Evolutionary conservation across 2,888 invertebrate genomes (phyloP).

Genomic region (Ectropis crepuscularia): DNA sequence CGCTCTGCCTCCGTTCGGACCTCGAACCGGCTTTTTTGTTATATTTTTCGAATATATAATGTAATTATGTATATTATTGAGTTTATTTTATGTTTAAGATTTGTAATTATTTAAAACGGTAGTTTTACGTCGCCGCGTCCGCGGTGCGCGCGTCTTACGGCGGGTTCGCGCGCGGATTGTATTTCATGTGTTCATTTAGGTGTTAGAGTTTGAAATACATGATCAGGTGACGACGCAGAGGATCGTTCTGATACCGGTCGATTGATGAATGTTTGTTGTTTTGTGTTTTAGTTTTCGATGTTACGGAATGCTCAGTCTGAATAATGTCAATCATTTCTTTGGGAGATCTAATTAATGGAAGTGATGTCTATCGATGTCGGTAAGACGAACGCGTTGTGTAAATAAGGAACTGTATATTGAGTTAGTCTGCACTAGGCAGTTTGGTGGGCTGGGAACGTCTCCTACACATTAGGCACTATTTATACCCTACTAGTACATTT

Average conservation of each 20-base stretch:
- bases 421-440: constrained; percentile 19
- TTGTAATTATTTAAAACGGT: constrained; percentile 80
- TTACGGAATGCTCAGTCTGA: constrained; percentile 78
- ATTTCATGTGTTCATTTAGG: constrained; percentile 84
- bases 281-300: constrained; percentile 79
- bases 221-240: constrained; percentile 66
- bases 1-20: constrained; percentile 42
- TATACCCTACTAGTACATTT: constrained; percentile 2
- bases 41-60: constrained; percentile 81
- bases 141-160: constrained; percentile 53
- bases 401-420: constrained; percentile 35
- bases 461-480: background rate
- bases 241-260: constrained; percentile 69
- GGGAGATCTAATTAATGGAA: constrained; percentile 54
- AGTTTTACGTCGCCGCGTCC: constrained; percentile 65
- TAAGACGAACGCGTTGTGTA: constrained; percentile 46
- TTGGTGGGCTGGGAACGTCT: constrained; percentile 17
- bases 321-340: constrained; percentile 84
- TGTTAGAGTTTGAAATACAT: constrained; percentile 79
- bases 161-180: constrained; percentile 67
- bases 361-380: constrained; percentile 41
- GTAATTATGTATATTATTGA: constrained; percentile 84
- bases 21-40: constrained; percentile 68
- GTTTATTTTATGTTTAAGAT: constrained; percentile 81
- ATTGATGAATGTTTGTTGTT: constrained; percentile 79